Conservation (phyloP, 1,140 invertebrate species). For the Nylanderia fulva region DNA sequence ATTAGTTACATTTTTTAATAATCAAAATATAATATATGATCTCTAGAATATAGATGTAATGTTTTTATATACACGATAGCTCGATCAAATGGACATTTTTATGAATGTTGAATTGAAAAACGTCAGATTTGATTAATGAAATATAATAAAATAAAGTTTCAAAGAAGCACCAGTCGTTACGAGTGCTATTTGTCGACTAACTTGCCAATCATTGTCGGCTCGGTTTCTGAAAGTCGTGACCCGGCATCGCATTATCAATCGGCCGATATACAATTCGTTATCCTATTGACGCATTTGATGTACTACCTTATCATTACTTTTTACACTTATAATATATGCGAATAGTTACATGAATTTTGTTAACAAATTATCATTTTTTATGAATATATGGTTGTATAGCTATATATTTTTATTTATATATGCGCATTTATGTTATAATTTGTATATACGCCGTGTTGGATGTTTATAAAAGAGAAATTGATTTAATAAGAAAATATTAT, state of each 20-base stretch:
- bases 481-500: too few relatives aligned
- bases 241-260: background rate
- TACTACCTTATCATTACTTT: background rate
- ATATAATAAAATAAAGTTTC: background rate
- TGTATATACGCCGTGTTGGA: too few relatives aligned
- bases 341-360: background rate
- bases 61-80: background rate
- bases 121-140: background rate
- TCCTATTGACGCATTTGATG: background rate
- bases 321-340: background rate
- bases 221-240: background rate
- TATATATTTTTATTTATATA: too few relatives aligned
- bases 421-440: too few relatives aligned
- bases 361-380: too few relatives aligned
- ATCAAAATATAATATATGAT: background rate
- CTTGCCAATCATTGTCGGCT: background rate
- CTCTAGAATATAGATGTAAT: background rate
- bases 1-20: background rate
- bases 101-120: background rate
- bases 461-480: too few relatives aligned
- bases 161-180: background rate
- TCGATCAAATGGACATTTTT: background rate
- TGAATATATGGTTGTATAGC: too few relatives aligned
- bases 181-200: background rate
- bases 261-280: background rate